phyloP scores from a whole-genome alignment of 2,113 vertebrate species.

The Neodon shergylaensis region DNA sequence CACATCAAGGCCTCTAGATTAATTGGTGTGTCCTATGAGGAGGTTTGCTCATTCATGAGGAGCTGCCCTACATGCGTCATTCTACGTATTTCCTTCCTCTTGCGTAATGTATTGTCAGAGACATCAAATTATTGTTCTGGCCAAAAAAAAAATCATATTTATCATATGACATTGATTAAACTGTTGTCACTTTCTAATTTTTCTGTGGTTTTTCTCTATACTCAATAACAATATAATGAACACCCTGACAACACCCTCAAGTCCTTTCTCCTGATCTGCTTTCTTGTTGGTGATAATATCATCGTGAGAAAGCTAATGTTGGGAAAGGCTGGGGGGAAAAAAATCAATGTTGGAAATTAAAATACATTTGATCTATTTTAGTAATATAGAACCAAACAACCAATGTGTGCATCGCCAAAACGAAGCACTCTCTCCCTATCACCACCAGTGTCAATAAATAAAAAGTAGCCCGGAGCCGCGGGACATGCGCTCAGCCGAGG shows the following conservation, averaged over 20 bases:
- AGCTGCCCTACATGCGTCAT: slow-evolving; percentile 25
- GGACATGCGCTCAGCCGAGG: background rate
- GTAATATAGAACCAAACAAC: slow-evolving; percentile 6
- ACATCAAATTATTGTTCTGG: slow-evolving; percentile 48
- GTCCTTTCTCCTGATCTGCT: background rate
- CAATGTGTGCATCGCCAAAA: slow-evolving; percentile 13
- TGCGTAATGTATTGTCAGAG: background rate
- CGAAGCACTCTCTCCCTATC: background rate
- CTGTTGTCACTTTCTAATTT: slow-evolving; percentile 39
- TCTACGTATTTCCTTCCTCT: slow-evolving; percentile 39
- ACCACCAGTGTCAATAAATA: background rate
- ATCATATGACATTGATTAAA: slow-evolving; percentile 21
- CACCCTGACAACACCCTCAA: background rate
- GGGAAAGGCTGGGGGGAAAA: background rate
- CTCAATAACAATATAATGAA: background rate
- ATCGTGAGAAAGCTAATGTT: background rate
- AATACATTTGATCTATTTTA: slow-evolving; percentile 44
- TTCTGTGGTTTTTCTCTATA: background rate
- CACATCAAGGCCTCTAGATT: slow-evolving; percentile 6
- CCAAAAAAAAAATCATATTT: slow-evolving; percentile 26
- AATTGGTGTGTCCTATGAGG: slow-evolving; percentile 49
- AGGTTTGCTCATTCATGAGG: slow-evolving; percentile 36
- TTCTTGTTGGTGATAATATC: slow-evolving; percentile 1
- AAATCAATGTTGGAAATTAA: slow-evolving; percentile 4
- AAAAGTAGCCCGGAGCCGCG: background rate